Conservation (phyloP, 2,113 vertebrate genomes). For the Campylorhamphus procurvoides region DNA sequence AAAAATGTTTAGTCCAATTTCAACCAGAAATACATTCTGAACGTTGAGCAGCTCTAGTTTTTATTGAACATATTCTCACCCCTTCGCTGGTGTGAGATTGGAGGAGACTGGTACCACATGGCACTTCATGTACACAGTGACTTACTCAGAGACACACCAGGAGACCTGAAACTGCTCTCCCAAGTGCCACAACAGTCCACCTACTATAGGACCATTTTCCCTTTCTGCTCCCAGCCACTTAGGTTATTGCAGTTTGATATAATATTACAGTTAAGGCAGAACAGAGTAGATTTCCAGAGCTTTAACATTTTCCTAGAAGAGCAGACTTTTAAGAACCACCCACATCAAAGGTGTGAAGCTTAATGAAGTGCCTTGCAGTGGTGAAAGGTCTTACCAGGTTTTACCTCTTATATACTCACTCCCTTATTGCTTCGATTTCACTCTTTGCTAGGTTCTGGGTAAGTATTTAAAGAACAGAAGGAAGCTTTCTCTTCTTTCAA, state of each 20-base stretch:
- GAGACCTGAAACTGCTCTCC: background rate
- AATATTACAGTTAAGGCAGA: background rate
- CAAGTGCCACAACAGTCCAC: background rate
- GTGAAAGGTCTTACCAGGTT: background rate
- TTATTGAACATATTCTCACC: background rate
- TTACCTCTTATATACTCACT: background rate
- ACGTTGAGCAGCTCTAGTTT: background rate
- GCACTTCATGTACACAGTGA: background rate
- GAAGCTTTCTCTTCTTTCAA: background rate
- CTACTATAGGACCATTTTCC: background rate
- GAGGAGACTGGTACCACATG: background rate
- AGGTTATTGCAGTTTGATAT: background rate
- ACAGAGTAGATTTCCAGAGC: background rate
- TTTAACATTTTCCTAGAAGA: background rate
- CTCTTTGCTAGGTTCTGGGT: background rate
- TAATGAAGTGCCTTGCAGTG: background rate
- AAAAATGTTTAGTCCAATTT: background rate
- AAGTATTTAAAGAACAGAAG: background rate
- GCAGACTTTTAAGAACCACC: background rate
- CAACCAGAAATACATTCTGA: background rate
- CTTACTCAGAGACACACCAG: background rate
- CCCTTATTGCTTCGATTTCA: background rate
- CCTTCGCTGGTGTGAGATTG: background rate
- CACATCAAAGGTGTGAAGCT: background rate
- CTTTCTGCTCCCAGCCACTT: background rate